Percentiles rank a stretch among this genome's conserved stretches.
These are phyloP conservation scores for Acanthurus lineatus DNA, from an alignment of 2,797 vertebrate species.

Conservation along the genomic window DNA sequence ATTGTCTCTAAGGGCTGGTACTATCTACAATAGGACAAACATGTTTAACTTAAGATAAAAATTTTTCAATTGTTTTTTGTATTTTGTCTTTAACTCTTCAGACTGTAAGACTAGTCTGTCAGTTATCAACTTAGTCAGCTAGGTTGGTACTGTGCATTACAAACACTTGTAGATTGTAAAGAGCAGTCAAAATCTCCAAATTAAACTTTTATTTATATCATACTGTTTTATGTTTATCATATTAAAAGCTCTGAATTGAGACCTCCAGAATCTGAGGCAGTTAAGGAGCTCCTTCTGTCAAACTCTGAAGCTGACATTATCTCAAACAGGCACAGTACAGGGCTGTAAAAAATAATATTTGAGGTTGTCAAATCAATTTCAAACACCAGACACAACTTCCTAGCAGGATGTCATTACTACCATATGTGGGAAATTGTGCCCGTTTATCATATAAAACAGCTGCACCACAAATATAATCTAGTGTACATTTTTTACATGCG, in stretches of 20 bases:
- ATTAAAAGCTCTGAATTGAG: not conserved
- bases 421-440: not conserved
- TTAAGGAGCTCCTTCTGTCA: not conserved
- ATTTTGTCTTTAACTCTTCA: not conserved
- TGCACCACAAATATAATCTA: not conserved
- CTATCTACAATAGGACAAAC: not conserved
- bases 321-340: not conserved
- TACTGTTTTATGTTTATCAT: not conserved
- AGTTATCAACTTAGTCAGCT: not conserved
- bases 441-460: not conserved
- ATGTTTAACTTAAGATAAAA: not conserved
- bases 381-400: too few species aligned
- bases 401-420: not conserved
- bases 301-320: not conserved
- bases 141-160: not conserved
- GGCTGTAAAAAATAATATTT: not conserved
- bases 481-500: not conserved
- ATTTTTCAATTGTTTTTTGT: not conserved
- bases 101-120: not conserved
- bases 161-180: not conserved
- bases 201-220: not conserved
- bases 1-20: not conserved
- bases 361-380: too few species aligned
- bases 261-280: not conserved
- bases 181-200: not conserved